Percentiles rank a stretch among this genome's conserved stretches.
These are phyloP conservation scores for Stigmatopora nigra DNA, from an alignment of 2,113 vertebrate genomes.

Conservation along the genomic window DNA sequence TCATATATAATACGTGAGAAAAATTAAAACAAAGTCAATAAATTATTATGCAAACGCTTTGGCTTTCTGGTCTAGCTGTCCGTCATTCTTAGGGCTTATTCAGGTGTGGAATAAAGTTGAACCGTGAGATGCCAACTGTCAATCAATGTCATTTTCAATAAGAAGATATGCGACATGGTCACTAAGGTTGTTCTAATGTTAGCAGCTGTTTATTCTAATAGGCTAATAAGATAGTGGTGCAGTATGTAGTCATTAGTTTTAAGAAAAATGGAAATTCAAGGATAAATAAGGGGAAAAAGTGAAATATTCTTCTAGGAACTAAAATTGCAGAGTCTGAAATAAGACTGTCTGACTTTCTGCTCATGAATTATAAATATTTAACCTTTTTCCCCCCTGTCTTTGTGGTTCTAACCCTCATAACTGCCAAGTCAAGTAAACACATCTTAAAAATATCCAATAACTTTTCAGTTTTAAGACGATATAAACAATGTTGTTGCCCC, in stretches of 20 bases:
- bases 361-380: slow-evolving; percentile 48
- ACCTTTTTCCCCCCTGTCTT: slow-evolving; percentile 18
- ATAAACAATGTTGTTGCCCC: not conserved
- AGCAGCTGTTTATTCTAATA: not conserved
- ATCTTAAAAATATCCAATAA: slow-evolving; percentile 3
- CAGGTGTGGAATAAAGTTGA: not conserved
- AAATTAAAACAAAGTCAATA: slow-evolving; percentile 56
- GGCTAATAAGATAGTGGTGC: not conserved
- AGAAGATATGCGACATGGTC: not conserved
- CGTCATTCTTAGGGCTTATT: not conserved
- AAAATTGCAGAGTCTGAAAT: no score
- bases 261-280: no score
- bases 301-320: no score
- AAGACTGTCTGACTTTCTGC: slow-evolving; percentile 10
- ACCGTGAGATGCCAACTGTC: not conserved
- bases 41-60: slow-evolving; percentile 64
- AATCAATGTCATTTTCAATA: not conserved
- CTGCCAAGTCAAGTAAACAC: slow-evolving; percentile 11
- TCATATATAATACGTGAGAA: slow-evolving; percentile 55
- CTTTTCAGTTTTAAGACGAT: not conserved
- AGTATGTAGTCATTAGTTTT: no score
- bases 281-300: no score
- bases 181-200: not conserved
- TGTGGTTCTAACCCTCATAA: slow-evolving; percentile 6
- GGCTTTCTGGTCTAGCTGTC: slow-evolving; percentile 10